Evolutionary conservation across 2,797 vertebrate species (phyloP).

Genomic region (Sebastes variabilis): DNA sequence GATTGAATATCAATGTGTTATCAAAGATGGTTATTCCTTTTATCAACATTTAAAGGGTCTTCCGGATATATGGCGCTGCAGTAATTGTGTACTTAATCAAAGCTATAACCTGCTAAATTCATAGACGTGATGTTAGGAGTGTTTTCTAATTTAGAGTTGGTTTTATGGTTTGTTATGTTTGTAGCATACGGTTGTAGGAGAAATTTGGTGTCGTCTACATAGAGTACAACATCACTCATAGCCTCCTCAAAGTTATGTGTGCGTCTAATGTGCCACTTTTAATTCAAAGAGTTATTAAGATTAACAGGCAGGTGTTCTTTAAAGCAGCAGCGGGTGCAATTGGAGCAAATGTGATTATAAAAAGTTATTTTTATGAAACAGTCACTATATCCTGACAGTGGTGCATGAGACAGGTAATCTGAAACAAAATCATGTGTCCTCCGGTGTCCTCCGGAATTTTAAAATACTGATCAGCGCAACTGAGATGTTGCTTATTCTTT

Average conservation of each 20-base stretch:
- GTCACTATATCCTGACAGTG: no score
- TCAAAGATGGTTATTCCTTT: background rate
- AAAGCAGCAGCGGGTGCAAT: no score
- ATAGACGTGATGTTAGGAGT: no score
- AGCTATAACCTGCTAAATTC: background rate
- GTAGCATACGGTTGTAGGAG: background rate
- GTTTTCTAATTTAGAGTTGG: background rate
- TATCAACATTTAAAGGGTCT: background rate
- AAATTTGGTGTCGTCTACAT: background rate
- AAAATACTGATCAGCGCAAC: background rate
- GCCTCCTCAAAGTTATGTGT: background rate
- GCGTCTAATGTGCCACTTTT: background rate
- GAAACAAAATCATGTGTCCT: no score
- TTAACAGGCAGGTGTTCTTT: background rate
- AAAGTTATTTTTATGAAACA: no score
- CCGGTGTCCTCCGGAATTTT: background rate
- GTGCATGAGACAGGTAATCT: no score
- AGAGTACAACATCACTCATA: background rate
- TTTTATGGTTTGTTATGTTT: background rate
- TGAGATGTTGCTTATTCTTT: background rate
- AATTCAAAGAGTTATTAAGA: background rate
- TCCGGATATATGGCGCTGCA: background rate
- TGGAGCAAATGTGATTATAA: no score
- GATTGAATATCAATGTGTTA: background rate
- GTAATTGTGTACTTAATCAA: background rate